These are phyloP conservation scores for Sebastes goodei DNA, from an alignment of 2,797 vertebrate genomes.

Conservation along the genomic window DNA sequence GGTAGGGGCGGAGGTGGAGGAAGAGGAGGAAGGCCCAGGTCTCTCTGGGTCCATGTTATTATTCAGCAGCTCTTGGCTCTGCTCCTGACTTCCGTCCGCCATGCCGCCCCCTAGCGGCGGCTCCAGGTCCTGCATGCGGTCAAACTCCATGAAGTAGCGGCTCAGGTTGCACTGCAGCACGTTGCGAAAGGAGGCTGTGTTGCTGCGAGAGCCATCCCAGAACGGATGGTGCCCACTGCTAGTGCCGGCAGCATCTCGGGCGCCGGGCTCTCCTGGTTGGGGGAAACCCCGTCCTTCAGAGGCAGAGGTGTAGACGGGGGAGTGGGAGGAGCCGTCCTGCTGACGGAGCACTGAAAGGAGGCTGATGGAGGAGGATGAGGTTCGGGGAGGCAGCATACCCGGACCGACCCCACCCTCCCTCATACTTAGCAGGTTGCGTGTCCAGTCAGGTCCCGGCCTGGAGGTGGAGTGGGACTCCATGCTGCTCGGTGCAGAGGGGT, in stretches of 20 bases:
- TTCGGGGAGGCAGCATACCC: constrained; percentile 91
- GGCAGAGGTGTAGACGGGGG: constrained; percentile 96
- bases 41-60: constrained; percentile 95
- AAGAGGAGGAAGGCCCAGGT: constrained; percentile 87
- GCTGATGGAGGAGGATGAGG: constrained; percentile 95
- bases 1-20: constrained; percentile 53
- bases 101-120: constrained; percentile 81
- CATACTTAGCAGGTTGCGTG: constrained; percentile 90
- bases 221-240: constrained; percentile 85
- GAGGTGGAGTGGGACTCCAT: constrained; percentile 72
- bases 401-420: constrained; percentile 82
- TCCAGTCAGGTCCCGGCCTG: constrained; percentile 83
- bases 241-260: constrained; percentile 78
- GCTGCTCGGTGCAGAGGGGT: constrained; percentile 79
- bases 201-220: constrained; percentile 83
- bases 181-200: constrained; percentile 89
- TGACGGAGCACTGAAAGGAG: constrained; percentile 93
- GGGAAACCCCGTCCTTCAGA: constrained; percentile 92
- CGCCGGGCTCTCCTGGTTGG: constrained; percentile 79
- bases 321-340: constrained; percentile 91
- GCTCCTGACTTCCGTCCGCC: constrained; percentile 80
- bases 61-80: constrained; percentile 93
- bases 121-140: constrained; percentile 95
- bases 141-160: constrained; percentile 98
- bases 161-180: constrained; percentile 97